Evolutionary conservation across 2,888 invertebrate genomes (phyloP).

Genomic region (Andrena haemorrhoa): DNA sequence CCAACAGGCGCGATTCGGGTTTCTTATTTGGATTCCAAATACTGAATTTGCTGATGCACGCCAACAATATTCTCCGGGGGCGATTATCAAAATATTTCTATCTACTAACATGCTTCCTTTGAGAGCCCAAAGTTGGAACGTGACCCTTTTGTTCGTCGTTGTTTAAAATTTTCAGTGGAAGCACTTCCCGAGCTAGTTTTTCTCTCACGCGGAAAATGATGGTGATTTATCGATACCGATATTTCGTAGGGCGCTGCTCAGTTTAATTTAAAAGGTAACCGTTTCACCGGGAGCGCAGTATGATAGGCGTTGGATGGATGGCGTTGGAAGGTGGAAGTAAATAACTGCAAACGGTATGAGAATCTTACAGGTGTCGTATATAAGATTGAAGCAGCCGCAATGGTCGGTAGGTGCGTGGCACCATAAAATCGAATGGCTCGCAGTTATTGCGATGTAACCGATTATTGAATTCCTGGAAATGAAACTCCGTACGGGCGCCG

Average conservation of each 20-base stretch:
- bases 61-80: background rate
- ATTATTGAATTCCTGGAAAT: slow-evolving; percentile 75
- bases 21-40: slow-evolving; percentile 49
- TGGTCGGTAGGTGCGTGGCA: slow-evolving; percentile 37
- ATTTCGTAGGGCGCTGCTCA: background rate
- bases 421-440: slow-evolving; percentile 66
- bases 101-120: background rate
- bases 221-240: no score
- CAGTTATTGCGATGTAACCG: slow-evolving; percentile 74
- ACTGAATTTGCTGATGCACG: background rate
- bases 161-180: no score
- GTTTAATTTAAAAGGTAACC: background rate
- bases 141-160: background rate
- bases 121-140: background rate
- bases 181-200: no score
- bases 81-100: background rate
- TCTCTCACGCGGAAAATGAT: no score
- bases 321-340: background rate
- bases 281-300: background rate
- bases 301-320: background rate
- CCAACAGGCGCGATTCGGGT: slow-evolving; percentile 2
- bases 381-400: slow-evolving; percentile 18
- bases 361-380: slow-evolving; percentile 35
- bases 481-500: slow-evolving; percentile 70
- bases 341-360: slow-evolving; percentile 11